Evolutionary conservation across 1,140 invertebrate genomes (phyloP).

Genomic region (Ceratina japonica): DNA sequence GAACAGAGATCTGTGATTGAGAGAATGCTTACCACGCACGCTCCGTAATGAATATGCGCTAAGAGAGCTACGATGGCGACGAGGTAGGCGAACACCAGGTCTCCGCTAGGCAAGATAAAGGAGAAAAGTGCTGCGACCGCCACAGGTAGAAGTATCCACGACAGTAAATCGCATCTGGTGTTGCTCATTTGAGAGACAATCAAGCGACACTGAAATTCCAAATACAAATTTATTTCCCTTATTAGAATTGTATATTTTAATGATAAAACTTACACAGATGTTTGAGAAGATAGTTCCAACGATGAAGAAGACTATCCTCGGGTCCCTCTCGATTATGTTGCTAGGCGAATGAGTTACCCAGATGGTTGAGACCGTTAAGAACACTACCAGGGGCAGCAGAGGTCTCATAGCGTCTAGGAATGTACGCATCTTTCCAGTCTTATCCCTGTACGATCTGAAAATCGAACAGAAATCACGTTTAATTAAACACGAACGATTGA

Average conservation of each 20-base stretch:
- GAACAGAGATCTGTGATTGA: neutral
- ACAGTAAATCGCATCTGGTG: slow-evolving; percentile 90
- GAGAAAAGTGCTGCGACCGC: slow-evolving; percentile 79
- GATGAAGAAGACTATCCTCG: slow-evolving; percentile 90
- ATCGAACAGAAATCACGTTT: slow-evolving; percentile 1
- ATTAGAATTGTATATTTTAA: neutral
- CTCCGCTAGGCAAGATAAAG: slow-evolving; percentile 82
- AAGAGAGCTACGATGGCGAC: slow-evolving; percentile 85
- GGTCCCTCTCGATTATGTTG: slow-evolving; percentile 89
- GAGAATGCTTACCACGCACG: slow-evolving; percentile 87
- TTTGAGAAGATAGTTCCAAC: slow-evolving; percentile 97
- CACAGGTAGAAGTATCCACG: slow-evolving; percentile 90
- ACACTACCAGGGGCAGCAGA: slow-evolving; percentile 86
- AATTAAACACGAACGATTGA: neutral
- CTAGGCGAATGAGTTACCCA: slow-evolving; percentile 90
- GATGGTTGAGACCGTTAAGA: slow-evolving; percentile 86
- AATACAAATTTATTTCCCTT: neutral
- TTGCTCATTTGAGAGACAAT: slow-evolving; percentile 99
- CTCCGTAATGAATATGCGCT: slow-evolving; percentile 95
- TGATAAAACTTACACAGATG: slow-evolving; percentile 90
- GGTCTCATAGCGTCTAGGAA: slow-evolving; percentile 90
- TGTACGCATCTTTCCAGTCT: slow-evolving; percentile 91
- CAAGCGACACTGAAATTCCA: slow-evolving; percentile 87
- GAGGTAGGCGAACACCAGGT: slow-evolving; percentile 86
- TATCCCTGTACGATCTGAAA: slow-evolving; percentile 86